Evolutionary conservation across 1,140 invertebrate genomes (phyloP), one percentile per base, ranked within the genome.

Genomic region (Drosophila persimilis): DNA sequence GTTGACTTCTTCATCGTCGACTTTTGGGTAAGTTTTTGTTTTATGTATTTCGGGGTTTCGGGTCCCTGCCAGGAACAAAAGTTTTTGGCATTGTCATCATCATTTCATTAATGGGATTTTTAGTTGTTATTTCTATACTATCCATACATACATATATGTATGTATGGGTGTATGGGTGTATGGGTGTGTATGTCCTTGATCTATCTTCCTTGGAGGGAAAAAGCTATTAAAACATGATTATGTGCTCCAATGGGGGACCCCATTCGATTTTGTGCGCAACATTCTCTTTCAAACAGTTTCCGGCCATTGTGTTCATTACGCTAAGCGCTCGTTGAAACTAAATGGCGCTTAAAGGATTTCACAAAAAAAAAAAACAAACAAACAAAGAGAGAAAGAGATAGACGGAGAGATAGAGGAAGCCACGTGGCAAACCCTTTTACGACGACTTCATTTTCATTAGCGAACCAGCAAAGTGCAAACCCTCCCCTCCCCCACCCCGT

Each of bases 221-320:
- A 11, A 47, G 72, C 80, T 84, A 79, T 84, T 84, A 85, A 85
- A 84, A 66, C 53, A 62, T 73, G 80, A 79, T 84, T 84, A 85
- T 72, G 66, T 59, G 66, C 57, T 57, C 43, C 43, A 63, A 72
- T 56, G 70, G 69, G 52, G 11, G 35, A 39, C 9, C 71, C 66
- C 55, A 72, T 72, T 72, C 35, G 48, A 71, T 72, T 53, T 72
- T 52, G 66, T 22, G 2, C 15, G 2, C 53, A 76, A 43, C 41
- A 52, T 50, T 70, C 35, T 45, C 35, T 13, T 13, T 13, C 11
- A 41, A 15, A 24, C 50, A 45, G 50, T 50, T 72, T 72, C 55
- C 66, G 47, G 2, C 35, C 55, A 71, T 61, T 60, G 44, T 55
- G 52, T 58, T 75, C 72, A 76, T 80, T 80, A 71, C 71, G 67